Base-by-base conservation (phyloP, 2,888 invertebrate genomes). In the Willowsia nigromaculata region DNA sequence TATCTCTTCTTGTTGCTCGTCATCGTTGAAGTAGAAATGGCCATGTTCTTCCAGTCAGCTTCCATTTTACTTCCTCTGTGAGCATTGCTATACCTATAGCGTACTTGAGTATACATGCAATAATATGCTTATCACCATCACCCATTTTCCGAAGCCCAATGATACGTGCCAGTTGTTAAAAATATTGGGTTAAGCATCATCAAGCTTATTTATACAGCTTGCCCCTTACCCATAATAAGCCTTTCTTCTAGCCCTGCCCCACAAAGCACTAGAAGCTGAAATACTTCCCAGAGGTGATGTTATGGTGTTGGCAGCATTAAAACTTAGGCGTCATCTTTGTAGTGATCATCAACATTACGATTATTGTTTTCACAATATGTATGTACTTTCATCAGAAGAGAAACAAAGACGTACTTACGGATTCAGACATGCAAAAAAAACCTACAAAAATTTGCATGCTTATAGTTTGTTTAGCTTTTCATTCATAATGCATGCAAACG, bases 401-500 rank as follows among this genome's bases (percentile, higher is more conserved):
- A n/a, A n/a, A n/a, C n/a, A n/a, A n/a, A 71, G 40, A 71, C 25
- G 18, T 27, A 27, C 5, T 11, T 37, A 37, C 2, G 65, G 33
- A 11, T 5, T 65, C n/a, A n/a, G n/a, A 11, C 33, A 37, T n/a
- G 33, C 13, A 9, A 1, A 22, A 18, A 43, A 43, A 71, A 2
- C 3, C 71, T 50, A 25, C 25, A 15, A 37, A 84, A 62, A 85
- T 78, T 78, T 85, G 47, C 78, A 80, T 86, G 78, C 40, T 86
- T 68, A 78, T 78, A 18, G 78, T 80, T 30, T 27, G 22, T 18
- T 80, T n/a, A n/a, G n/a, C n/a, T n/a, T n/a, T 85, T 62, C 85
- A 85, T 85, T 85, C 62, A 85, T 78, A 85, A 85, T 85, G 76
- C 47, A 85, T 43, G 25, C 2, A 53, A 37, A 27, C 18, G 59